Evolutionary conservation across 2,797 vertebrate species (phyloP).

Genomic region (Chiloscyllium punctatum): DNA sequence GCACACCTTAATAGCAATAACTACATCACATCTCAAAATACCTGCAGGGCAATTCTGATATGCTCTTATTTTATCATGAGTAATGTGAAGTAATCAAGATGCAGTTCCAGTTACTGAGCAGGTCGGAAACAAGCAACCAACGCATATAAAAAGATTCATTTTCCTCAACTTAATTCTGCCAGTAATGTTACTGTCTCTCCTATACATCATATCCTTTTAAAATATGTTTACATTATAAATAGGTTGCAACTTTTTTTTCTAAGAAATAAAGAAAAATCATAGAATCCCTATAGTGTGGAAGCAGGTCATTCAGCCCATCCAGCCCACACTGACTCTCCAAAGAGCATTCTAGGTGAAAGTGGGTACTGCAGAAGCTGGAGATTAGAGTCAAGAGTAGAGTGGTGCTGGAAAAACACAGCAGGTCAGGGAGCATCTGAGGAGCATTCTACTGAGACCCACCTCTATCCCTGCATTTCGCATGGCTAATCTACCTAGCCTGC

Average conservation of each 20-base stretch:
- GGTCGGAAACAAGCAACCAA: not conserved
- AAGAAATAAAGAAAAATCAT: too few relatives aligned
- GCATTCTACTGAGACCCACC: too few relatives aligned
- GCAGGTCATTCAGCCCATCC: too few relatives aligned
- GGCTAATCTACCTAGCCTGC: too few relatives aligned
- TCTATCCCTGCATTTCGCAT: too few relatives aligned
- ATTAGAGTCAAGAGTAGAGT: too few relatives aligned
- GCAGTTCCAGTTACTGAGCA: not conserved
- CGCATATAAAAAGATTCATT: not conserved
- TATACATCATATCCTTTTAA: not conserved
- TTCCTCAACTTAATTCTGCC: not conserved
- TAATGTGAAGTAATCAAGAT: not conserved
- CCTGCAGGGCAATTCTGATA: not conserved
- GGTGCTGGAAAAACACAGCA: too few relatives aligned
- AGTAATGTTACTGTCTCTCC: not conserved
- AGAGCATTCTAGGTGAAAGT: too few relatives aligned
- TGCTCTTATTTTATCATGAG: not conserved
- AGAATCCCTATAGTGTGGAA: too few relatives aligned
- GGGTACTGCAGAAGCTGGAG: too few relatives aligned
- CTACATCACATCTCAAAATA: not conserved
- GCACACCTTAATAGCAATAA: not conserved
- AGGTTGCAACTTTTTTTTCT: not conserved
- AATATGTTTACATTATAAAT: not conserved
- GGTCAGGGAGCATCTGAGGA: too few relatives aligned
- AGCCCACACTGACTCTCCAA: too few relatives aligned